Base-by-base conservation (phyloP, 2,888 invertebrate genomes). In the Diaphora mendica region DNA sequence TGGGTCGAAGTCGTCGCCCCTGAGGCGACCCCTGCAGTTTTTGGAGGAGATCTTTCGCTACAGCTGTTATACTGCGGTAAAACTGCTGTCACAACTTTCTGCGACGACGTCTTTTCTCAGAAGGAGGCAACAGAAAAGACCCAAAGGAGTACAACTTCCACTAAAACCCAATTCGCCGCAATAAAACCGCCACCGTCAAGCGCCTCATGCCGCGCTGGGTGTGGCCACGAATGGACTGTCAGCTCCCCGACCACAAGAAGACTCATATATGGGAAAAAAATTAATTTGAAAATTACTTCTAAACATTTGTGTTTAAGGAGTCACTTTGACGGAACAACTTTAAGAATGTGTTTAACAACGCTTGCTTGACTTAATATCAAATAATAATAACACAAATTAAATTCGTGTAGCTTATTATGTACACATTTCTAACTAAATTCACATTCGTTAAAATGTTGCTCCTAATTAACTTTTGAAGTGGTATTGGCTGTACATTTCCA, bases 221-320 rank as follows among this genome's bases (percentile, higher is more conserved):
- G 39, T 39, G 39, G 39, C 39, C 11, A 11, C 39, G 39, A 11
- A 39, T 39, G 39, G 39, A 11, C 30, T 30, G 5, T 30, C 30
- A 62, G 30, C 62, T 62, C 30, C 17, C 7, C 0, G 13, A 30
- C 17, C 3, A 62, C 30, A 30, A 30, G 62, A 72, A 82, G 88
- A 85, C 86, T 87, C 87, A 87, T 85, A 87, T 86, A 80, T 78
- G 84, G 78, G 85, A 88, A 91, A 91, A n/a, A 90, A 89, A 90
- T 89, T 90, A 90, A 91, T 91, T 91, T 89, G 89, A 88, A 89
- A 88, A 88, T 90, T 89, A 87, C 90, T 89, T 79, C 66, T 71
- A 23, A 44, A 51, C 35, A 26, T 74, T 68, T 66, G 68, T 64
- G 44, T 65, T 62, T 62, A 17, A 62, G 17, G 59, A 69, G 73